Percentiles rank a stretch among this genome's conserved stretches.
Evolutionary conservation across 2,797 vertebrate species (phyloP).

Genomic region (Rhabdomys pumilio): DNA sequence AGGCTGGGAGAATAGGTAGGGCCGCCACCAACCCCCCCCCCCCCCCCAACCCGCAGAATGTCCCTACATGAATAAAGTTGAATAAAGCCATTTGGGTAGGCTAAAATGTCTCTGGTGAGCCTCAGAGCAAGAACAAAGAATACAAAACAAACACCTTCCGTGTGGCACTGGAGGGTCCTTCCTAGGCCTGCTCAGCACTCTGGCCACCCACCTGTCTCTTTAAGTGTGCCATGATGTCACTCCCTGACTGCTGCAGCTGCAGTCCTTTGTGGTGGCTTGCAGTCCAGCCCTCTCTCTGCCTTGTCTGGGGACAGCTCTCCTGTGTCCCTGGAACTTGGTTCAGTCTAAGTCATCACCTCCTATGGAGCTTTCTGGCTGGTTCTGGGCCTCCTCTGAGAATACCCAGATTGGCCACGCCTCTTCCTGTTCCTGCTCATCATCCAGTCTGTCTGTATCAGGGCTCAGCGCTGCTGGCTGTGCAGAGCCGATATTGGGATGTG

Average conservation of each 20-base stretch:
- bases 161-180: not conserved
- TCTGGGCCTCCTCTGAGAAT: not conserved
- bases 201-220: not conserved
- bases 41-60: not conserved
- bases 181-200: not conserved
- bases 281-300: not conserved
- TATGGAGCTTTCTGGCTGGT: not conserved
- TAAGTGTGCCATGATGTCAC: not conserved
- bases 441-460: not conserved
- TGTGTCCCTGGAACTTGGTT: not conserved
- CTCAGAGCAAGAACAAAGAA: constrained; percentile 38
- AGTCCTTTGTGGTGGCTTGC: not conserved
- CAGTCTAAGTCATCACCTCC: constrained; percentile 12
- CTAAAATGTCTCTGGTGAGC: not conserved
- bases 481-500: not conserved
- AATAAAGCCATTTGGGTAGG: not conserved
- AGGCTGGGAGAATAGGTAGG: not conserved
- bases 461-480: not conserved
- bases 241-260: not conserved
- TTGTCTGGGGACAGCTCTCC: not conserved
- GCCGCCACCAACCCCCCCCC: no score
- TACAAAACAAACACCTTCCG: not conserved
- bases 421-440: not conserved
- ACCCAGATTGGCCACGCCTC: not conserved
- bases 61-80: not conserved